Evolutionary conservation across 2,888 invertebrate species (phyloP).

Genomic region (Drosophila demipolita): DNA sequence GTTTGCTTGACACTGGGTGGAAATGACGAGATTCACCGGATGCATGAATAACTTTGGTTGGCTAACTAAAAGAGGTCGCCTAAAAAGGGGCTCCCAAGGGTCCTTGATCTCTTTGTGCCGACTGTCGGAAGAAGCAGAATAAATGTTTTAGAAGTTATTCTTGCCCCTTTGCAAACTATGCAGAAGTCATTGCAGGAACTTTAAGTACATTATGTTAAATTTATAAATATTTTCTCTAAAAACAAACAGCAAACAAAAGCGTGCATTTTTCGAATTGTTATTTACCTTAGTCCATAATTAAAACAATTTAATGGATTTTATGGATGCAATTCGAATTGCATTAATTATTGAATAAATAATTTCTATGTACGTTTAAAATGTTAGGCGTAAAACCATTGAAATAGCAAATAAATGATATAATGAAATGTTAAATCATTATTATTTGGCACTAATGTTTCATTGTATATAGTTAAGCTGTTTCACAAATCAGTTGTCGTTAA

Average conservation of each 20-base stretch:
- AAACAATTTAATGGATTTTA: neutral
- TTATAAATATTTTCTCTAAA: neutral
- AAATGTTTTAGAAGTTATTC: neutral
- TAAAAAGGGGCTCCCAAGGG: neutral
- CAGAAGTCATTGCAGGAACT: neutral
- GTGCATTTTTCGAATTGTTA: neutral
- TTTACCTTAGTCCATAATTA: neutral
- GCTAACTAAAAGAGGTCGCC: neutral
- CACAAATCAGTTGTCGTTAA: conserved; percentile 4
- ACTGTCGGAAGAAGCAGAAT: neutral
- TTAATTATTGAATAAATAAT: neutral
- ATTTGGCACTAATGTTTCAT: neutral
- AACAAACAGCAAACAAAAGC: neutral
- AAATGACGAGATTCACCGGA: neutral
- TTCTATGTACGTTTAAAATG: neutral
- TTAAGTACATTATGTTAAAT: neutral
- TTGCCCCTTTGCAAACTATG: neutral
- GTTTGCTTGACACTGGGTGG: neutral
- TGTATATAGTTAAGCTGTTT: neutral
- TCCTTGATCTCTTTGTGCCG: neutral
- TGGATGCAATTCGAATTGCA: neutral
- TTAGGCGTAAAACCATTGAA: neutral
- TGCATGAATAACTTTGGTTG: neutral
- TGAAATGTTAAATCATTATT: neutral
- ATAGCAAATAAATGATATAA: neutral